Evolutionary conservation across 2,888 invertebrate species (phyloP), one percentile per base, ranked within the genome.

Genomic region (Dinocampus coccinellae): DNA sequence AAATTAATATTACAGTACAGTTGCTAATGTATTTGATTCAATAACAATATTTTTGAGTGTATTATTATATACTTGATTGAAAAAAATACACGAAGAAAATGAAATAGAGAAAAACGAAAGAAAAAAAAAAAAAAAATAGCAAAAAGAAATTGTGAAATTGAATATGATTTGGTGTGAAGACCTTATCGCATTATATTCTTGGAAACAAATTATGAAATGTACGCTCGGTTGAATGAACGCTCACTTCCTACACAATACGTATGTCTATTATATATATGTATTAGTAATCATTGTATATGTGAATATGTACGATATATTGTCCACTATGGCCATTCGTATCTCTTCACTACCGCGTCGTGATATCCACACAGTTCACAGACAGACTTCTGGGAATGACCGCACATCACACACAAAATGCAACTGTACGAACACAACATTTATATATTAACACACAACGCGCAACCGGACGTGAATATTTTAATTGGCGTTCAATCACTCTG

Each of bases 331-430:
- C 55, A 61, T 63, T 69, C 55, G 62, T 69, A 69, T 69, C 69
- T 63, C 62, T 63, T 47, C 63, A 39, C 75, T 70, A 70, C 70
- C 64, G 73, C 73, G 72, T 70, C 47, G 75, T 74, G 74, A 78
- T 80, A 81, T 79, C 79, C 76, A 72, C 75, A 72, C 77, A 77
- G 76, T 79, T 79, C 76, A 78, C 82, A 81, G 83, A 81, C 83
- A 76, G 78, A 78, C 77, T 83, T 83, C 82, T 81, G 74, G 80
- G 83, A 83, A 83, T 76, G 78, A 79, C 78, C 80, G 79, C 79
- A 74, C 78, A 78, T 81, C 77, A 7, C 57, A 77, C 79, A 77
- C 81, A 80, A 79, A 4, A 29, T 77, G 76, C 77, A 77, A 75
- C 77, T 73, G 73, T 75, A 73, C 72, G 68, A 63, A 66, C 58